Conservation (phyloP, 1,140 invertebrate genomes). For the Scaptomyza hsui region DNA sequence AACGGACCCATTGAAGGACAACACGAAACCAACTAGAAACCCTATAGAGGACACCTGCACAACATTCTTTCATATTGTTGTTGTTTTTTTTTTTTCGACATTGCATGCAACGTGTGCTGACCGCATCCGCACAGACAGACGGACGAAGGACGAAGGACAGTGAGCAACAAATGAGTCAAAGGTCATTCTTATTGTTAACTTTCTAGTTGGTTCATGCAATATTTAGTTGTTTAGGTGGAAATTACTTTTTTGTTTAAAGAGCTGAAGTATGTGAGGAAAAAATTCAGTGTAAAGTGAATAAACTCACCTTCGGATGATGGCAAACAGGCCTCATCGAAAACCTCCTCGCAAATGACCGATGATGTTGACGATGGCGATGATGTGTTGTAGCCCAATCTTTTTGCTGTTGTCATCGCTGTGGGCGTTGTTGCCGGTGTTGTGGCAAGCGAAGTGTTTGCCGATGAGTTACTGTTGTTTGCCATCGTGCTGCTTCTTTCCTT, state of each 20-base stretch:
- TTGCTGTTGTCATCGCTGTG: constrained; percentile 41
- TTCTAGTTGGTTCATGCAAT: no score
- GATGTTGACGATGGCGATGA: constrained; percentile 81
- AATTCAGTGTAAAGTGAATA: not conserved
- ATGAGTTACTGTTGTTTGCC: constrained; percentile 47
- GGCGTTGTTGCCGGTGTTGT: constrained; percentile 47
- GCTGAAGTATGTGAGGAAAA: no score
- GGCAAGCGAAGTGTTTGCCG: constrained; percentile 47
- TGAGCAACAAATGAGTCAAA: constrained; percentile 2
- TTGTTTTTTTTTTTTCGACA: not conserved
- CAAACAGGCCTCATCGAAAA: constrained; percentile 91
- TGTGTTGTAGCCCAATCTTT: constrained; percentile 36
- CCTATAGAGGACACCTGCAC: not conserved
- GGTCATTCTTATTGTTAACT: no score
- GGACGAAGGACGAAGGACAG: not conserved
- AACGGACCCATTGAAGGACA: constrained; percentile 8
- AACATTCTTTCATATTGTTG: not conserved
- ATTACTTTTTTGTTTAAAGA: no score
- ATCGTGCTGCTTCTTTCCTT: constrained; percentile 28
- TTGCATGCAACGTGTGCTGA: not conserved
- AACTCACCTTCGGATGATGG: constrained; percentile 90
- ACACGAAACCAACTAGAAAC: not conserved
- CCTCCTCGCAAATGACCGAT: constrained; percentile 90
- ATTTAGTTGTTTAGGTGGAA: no score
- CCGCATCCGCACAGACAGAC: not conserved